Base-by-base conservation (phyloP, 2,113 vertebrate genomes). In the Quiscalus mexicanus region DNA sequence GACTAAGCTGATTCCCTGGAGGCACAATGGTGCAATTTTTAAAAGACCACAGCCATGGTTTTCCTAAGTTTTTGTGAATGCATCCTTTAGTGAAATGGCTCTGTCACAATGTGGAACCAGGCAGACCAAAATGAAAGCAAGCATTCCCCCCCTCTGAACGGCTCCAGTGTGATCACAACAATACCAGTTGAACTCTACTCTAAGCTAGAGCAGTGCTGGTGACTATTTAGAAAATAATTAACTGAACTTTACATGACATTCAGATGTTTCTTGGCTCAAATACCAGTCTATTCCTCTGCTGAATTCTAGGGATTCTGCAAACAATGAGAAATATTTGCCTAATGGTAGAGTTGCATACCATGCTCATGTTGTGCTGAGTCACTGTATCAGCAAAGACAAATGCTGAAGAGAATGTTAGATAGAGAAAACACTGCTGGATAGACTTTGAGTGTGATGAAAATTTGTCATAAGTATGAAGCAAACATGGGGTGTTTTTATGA, bases 191-290 rank as follows among this genome's bases (percentile, higher is more conserved):
- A 95, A 87, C 87, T n/a, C 77, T 70, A 80, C 74, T 77, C 50
- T 79, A 84, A 94, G 70, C 78, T 91, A 73, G 7, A 89, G 74
- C 60, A 91, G 77, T 31, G 50, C 63, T 96, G 81, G 78, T 87
- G 95, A 94, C 89, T 96, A 91, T 95, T 96, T 94, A 95, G 95
- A 94, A 95, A 96, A 95, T 95, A 95, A 96, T 97, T 95, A 95
- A 94, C 87, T 96, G 89, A 96, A 97, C 95, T 95, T 96, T 95
- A 95, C 94, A 95, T 95, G 95, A 95, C 96, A 96, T 97, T 96
- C 92, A 93, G 92, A 87, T 87, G 81, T 89, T 94, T 95, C 94
- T 95, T 94, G 93, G 92, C 96, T 94, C 95, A 92, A 95, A 95
- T 63, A 90, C 27, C 86, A 91, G 59, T n/a, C 78, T 87, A 58